Evolutionary conservation across 2,888 invertebrate species (phyloP), one percentile per base, ranked within the genome.

Genomic region (Vanessa cardui): DNA sequence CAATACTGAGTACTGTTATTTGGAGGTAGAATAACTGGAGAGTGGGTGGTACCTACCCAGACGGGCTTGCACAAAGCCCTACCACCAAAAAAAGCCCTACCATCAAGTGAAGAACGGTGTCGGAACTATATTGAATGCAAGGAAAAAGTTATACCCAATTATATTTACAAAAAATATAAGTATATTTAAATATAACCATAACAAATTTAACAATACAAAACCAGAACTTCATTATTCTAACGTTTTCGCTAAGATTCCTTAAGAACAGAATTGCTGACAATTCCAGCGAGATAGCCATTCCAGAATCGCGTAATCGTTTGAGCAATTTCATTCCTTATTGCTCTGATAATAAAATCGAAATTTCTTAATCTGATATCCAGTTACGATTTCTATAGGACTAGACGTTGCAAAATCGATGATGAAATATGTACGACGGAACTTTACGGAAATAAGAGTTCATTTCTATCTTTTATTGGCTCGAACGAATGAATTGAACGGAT

Each of bases 371-470:
- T 47, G 39, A 52, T 46, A 49, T 18, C 18, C 26, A 18, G 58
- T 56, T 39, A 45, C 63, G 49, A 33, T 54, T 59, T 52, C 63
- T 33, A 46, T 33, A 4, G 45, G 45, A 62, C 71, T 66, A 69
- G 71, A 71, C 68, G 52, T 58, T 47, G 56, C 45, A 45, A 56
- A 54, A 70, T 70, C 69, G 66, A 69, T 69, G 64, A 69, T 67
- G 64, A 64, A 68, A 66, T 62, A 60, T 64, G 64, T 60, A 64
- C 64, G 58, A 56, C 62, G 62, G 64, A 66, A 58, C 46, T 63
- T 46, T 21, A 50, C 63, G 66, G 68, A 61, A 62, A 64, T 65
- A 62, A 69, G 59, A 60, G 61, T 46, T 63, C 66, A 49, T 62
- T 54, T 56, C n/a, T 21, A 16, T 21, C 15, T 61, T 70, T 64